Percentiles rank a stretch among this genome's conserved stretches.
Evolutionary conservation across 2,113 vertebrate species (phyloP).

Genomic region (Tichodroma muraria): DNA sequence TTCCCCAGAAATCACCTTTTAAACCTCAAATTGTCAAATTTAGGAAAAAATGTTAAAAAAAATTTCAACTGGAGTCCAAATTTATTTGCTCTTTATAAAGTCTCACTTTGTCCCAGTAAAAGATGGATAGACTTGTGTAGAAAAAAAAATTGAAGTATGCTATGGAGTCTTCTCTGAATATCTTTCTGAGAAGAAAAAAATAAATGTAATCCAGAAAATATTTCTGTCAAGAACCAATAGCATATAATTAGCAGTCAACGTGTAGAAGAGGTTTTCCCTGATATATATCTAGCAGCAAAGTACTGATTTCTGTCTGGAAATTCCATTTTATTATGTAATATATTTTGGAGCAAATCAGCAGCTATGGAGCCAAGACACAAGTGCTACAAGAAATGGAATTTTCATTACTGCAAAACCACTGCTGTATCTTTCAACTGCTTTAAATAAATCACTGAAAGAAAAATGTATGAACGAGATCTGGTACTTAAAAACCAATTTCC

Average conservation of each 20-base stretch:
- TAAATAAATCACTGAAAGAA: conserved; percentile 41
- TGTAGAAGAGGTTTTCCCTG: conserved; percentile 29
- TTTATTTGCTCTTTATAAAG: neutral
- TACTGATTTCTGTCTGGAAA: conserved; percentile 63
- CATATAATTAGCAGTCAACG: conserved; percentile 31
- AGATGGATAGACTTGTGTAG: neutral
- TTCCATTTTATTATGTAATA: conserved; percentile 62
- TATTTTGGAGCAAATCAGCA: conserved; percentile 35
- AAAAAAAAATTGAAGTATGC: conserved; percentile 5
- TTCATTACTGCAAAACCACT: conserved; percentile 58
- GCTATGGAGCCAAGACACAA: conserved; percentile 38
- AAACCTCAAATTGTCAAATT: neutral
- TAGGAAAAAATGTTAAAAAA: neutral
- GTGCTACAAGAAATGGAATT: conserved; percentile 59
- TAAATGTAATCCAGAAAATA: conserved; percentile 12
- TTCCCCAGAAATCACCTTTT: neutral
- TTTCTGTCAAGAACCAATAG: conserved; percentile 43
- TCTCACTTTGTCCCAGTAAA: neutral
- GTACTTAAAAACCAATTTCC: neutral
- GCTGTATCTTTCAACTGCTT: conserved; percentile 30
- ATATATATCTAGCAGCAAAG: conserved; percentile 29
- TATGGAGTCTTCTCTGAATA: conserved; percentile 14
- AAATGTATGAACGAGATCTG: neutral
- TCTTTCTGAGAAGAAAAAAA: conserved; percentile 32
- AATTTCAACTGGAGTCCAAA: neutral